Conservation (phyloP, 2,888 invertebrate species). For the Drosophila bunnanda region DNA sequence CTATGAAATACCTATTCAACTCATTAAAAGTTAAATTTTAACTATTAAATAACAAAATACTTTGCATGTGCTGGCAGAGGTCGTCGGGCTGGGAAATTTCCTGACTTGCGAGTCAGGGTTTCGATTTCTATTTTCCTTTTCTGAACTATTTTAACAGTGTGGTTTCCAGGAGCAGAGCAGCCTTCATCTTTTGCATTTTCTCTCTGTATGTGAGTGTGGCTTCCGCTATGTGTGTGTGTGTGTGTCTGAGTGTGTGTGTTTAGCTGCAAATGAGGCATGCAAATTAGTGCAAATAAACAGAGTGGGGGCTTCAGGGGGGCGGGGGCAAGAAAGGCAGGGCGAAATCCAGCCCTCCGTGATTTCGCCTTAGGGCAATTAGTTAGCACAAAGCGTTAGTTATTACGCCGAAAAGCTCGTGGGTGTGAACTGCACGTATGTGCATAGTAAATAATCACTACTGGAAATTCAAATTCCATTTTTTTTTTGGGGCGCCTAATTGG, state of each 20-base stretch:
- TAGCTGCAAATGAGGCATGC: conserved; percentile 68
- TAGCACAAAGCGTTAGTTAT: conserved; percentile 73
- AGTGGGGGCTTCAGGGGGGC: not conserved
- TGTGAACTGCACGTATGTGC: conserved; percentile 28
- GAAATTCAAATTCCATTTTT: conserved; percentile 74
- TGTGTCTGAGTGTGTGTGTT: not conserved
- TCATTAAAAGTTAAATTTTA: no score
- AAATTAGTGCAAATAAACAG: conserved; percentile 74
- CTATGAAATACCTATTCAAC: no score
- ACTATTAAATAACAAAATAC: not conserved
- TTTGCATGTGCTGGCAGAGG: not conserved
- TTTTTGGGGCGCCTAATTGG: conserved; percentile 64
- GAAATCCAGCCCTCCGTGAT: conserved; percentile 12
- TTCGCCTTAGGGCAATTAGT: conserved; percentile 72
- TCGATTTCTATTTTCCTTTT: no score
- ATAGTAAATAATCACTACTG: conserved; percentile 69
- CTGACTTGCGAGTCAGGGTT: no score
- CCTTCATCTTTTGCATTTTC: conserved; percentile 9
- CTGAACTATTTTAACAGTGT: not conserved
- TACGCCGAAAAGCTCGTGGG: conserved; percentile 63
- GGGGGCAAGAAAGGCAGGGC: no score
- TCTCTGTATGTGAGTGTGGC: conserved; percentile 6
- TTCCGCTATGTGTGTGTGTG: not conserved
- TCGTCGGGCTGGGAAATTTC: no score
- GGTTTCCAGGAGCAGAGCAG: not conserved